A percentile compares a stretch with the other conserved stretches of the same genome.
Conservation (phyloP, 2,113 vertebrate species). For the Podarcis cretensis region DNA sequence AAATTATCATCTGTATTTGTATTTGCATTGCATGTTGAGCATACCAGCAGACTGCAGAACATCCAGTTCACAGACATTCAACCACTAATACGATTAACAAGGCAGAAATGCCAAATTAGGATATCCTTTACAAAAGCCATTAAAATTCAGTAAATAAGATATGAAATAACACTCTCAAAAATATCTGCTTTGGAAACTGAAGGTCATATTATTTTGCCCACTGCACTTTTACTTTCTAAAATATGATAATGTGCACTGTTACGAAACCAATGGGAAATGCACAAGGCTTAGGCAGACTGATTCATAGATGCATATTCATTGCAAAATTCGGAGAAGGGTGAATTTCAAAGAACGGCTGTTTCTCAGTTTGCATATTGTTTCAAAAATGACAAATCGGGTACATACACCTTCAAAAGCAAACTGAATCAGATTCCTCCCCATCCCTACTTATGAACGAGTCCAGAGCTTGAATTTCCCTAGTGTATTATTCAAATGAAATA, state of each 20-base stretch:
- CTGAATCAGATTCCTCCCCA: neutral
- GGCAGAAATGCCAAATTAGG: constrained; percentile 20
- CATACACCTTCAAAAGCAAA: too few relatives aligned
- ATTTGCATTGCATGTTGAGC: constrained; percentile 35
- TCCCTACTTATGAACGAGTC: constrained; percentile 41
- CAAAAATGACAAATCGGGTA: too few relatives aligned
- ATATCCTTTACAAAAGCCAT: neutral
- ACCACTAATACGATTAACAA: constrained; percentile 11
- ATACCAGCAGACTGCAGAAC: neutral
- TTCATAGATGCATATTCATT: neutral
- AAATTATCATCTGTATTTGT: constrained; percentile 42
- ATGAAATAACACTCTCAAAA: constrained; percentile 19
- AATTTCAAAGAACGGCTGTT: too few relatives aligned
- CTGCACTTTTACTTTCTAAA: neutral
- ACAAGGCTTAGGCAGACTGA: rapidly evolving
- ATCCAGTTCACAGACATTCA: constrained; percentile 13
- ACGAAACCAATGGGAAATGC: rapidly evolving
- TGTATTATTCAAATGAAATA: constrained; percentile 15
- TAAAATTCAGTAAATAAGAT: neutral
- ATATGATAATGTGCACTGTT: neutral
- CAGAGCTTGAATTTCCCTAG: constrained; percentile 15
- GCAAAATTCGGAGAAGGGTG: too few relatives aligned
- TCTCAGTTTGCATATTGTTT: too few relatives aligned
- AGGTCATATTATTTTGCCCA: neutral
- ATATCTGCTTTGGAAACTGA: constrained; percentile 5